Base-by-base conservation (phyloP, 2,888 invertebrate species). In the Parnassius glacialis region DNA sequence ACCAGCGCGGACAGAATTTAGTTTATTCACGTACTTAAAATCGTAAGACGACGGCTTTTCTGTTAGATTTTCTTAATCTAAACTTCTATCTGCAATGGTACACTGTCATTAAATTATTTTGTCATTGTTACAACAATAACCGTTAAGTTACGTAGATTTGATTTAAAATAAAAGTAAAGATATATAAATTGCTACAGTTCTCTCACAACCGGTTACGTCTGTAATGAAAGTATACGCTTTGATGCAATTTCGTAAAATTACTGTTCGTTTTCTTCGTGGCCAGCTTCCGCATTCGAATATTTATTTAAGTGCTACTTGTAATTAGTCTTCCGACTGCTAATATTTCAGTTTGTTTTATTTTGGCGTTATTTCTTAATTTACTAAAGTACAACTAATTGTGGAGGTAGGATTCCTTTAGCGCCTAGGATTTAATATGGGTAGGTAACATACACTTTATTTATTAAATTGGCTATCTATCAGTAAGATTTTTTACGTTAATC, bases 201-300 rank as follows among this genome's bases (percentile, higher is more conserved):
- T 56, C 62, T 64, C 45, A 66, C 65, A 66, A 65, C 65, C 65
- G 65, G 70, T 75, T 75, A 67, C 74, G 69, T 70, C 64, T 58
- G 68, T 66, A 69, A 74, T 69, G 72, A 73, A 72, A 72, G 74
- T 71, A 58, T 57, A 60, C 63, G 59, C 65, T 68, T 69, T 66
- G 71, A 67, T 64, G 70, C 68, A 67, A 71, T 73, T 70, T 69
- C 59, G 66, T 67, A 61, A 70, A 69, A 68, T 68, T 66, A 66
- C 61, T 56, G 65, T 62, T 57, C 58, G 52, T 59, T 62, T 25
- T 59, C 52, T 54, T 66, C 62, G 55, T 62, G 44, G 53, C 52
- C 52, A 59, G 68, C 69, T 72, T 72, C 70, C 70, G 67, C 62
- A 59, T 66, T 61, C 58, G 59, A 59, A 59, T 59, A 59, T 62